Conservation (phyloP, 2,113 vertebrate species). For the Protobothrops flavoviridis region DNA sequence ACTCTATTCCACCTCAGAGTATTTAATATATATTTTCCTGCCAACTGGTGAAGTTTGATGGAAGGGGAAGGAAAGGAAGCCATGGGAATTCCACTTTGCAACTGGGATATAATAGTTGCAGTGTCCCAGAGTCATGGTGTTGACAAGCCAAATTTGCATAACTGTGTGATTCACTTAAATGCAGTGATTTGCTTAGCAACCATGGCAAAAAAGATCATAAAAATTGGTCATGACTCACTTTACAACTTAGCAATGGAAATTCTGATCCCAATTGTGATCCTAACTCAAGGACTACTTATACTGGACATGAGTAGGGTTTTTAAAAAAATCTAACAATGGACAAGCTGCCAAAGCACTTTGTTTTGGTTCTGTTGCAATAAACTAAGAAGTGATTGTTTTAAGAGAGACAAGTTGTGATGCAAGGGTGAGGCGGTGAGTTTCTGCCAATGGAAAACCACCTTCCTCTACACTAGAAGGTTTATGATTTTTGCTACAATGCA, state of each 20-base stretch:
- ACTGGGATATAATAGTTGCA: neutral
- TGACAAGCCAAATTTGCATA: neutral
- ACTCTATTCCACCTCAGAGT: neutral
- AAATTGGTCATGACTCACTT: neutral
- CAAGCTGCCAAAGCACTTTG: neutral
- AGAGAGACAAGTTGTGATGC: neutral
- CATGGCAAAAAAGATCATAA: neutral
- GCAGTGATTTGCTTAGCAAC: neutral
- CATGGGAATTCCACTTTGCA: neutral
- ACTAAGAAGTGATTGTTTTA: neutral
- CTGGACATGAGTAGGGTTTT: neutral
- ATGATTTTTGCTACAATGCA: neutral
- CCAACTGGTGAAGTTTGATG: neutral
- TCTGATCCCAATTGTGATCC: neutral
- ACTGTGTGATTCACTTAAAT: neutral
- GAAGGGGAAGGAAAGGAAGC: neutral
- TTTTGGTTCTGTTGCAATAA: neutral
- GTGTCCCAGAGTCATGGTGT: neutral
- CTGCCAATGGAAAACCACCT: neutral
- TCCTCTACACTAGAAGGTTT: neutral
- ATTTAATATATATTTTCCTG: neutral
- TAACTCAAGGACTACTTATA: neutral
- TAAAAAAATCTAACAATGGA: neutral
- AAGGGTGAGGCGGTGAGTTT: neutral
- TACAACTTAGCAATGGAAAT: neutral